phyloP scores from a whole-genome alignment of 2,797 vertebrate genomes.

The Gorsachius magnificus region DNA sequence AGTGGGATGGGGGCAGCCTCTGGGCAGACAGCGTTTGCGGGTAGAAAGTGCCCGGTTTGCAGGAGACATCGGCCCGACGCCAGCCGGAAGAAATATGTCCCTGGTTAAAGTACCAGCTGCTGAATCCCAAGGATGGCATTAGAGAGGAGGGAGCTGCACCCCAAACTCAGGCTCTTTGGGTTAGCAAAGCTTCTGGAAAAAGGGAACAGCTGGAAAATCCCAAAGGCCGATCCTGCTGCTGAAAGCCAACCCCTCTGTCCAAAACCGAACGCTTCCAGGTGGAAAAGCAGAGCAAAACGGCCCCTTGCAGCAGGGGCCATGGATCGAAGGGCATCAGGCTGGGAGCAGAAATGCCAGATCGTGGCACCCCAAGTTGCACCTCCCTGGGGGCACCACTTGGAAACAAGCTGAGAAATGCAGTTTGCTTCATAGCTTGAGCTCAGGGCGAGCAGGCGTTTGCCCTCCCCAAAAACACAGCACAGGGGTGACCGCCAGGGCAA shows the following conservation, averaged over 20 bases:
- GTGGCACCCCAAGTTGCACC: rapidly evolving
- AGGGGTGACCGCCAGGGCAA: neutral
- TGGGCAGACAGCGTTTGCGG: rapidly evolving
- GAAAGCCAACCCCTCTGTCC: neutral
- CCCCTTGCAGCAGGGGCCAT: rapidly evolving
- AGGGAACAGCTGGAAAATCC: neutral
- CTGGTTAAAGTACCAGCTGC: rapidly evolving
- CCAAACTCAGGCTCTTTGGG: neutral
- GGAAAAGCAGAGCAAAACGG: neutral
- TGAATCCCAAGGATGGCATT: rapidly evolving
- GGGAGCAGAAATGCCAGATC: neutral
- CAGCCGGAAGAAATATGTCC: rapidly evolving
- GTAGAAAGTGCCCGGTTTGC: rapidly evolving
- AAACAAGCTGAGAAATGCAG: rapidly evolving
- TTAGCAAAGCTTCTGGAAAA: neutral
- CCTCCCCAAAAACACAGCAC: rapidly evolving
- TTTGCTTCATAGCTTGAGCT: rapidly evolving
- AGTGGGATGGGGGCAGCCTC: neutral
- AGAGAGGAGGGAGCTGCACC: neutral
- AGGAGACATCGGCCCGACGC: rapidly evolving
- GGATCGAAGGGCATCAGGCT: rapidly evolving
- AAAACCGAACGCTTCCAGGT: neutral
- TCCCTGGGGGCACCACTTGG: rapidly evolving
- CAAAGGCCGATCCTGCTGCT: neutral
- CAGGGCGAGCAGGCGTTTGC: rapidly evolving